A percentile compares a stretch with the other conserved stretches of the same genome.
phyloP scores from a whole-genome alignment of 2,888 invertebrate species.

The Erynnis tages region DNA sequence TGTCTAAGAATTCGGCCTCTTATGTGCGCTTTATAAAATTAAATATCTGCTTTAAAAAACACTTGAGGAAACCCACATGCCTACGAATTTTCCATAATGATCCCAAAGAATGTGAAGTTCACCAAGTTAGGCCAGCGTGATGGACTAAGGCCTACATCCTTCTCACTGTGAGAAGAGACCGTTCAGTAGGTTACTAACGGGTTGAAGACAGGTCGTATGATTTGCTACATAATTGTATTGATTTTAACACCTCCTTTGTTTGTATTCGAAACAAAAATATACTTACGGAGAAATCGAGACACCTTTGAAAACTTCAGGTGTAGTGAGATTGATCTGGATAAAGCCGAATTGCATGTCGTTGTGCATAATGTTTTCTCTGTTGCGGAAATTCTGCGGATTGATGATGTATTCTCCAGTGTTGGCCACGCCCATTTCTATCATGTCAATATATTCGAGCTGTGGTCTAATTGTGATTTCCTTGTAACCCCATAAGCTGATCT shows the following conservation, averaged over 20 bases:
- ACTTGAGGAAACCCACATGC: too few relatives aligned
- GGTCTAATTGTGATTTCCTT: constrained; percentile 91
- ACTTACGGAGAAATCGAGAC: constrained; percentile 88
- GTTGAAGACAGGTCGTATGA: too few relatives aligned
- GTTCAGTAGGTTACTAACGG: too few relatives aligned
- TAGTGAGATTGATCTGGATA: constrained; percentile 92
- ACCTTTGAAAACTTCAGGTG: constrained; percentile 85
- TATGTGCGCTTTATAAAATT: too few relatives aligned
- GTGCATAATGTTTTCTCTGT: constrained; percentile 85
- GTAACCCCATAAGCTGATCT: constrained; percentile 94
- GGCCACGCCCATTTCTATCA: constrained; percentile 83
- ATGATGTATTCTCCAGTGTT: constrained; percentile 89
- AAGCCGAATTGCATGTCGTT: constrained; percentile 92
- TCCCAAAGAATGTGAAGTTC: too few relatives aligned
- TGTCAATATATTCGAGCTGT: constrained; percentile 90
- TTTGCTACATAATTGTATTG: not conserved
- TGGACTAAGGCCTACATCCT: too few relatives aligned
- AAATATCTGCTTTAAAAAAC: too few relatives aligned
- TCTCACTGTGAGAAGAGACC: too few relatives aligned
- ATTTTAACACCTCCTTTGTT: too few relatives aligned
- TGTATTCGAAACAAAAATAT: not conserved
- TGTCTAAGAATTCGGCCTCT: too few relatives aligned
- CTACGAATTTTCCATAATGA: too few relatives aligned
- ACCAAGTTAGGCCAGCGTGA: too few relatives aligned
- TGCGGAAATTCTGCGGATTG: constrained; percentile 86